phyloP scores from a whole-genome alignment of 2,113 vertebrate genomes.

The Centropristis striata region DNA sequence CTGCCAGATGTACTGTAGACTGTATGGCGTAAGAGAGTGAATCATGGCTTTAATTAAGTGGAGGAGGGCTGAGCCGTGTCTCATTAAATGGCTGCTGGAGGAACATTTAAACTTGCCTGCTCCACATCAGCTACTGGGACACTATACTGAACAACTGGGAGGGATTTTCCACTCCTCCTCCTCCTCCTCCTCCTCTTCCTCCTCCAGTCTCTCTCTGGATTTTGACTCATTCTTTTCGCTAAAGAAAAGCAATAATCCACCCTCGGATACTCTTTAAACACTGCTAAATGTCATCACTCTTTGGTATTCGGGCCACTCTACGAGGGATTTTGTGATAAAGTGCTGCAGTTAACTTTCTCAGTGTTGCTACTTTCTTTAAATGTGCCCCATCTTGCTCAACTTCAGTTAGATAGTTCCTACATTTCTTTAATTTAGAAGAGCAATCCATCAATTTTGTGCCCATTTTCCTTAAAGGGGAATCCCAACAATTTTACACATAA shows the following conservation, averaged over 20 bases:
- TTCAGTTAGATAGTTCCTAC: background rate
- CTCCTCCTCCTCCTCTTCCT: constrained; percentile 2
- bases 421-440: background rate
- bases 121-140: constrained; percentile 55
- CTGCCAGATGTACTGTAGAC: constrained; percentile 53
- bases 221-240: constrained; percentile 21
- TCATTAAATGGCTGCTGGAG: constrained; percentile 62
- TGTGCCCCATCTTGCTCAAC: background rate
- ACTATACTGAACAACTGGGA: constrained; percentile 37
- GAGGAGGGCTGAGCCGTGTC: constrained; percentile 49
- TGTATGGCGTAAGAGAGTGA: constrained; percentile 53
- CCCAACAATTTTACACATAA: background rate
- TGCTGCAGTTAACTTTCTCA: background rate
- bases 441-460: background rate
- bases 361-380: constrained; percentile 2
- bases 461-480: background rate
- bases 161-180: constrained; percentile 51
- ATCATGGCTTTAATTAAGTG: constrained; percentile 78
- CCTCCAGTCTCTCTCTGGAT: constrained; percentile 19
- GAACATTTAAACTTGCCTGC: constrained; percentile 52
- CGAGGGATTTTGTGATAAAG: background rate
- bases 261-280: constrained; percentile 12
- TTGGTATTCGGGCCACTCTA: background rate
- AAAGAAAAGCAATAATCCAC: constrained; percentile 25
- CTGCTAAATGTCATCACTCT: constrained; percentile 16